These are phyloP conservation scores for Megaceryle alcyon DNA, from an alignment of 2,797 vertebrate species.

Conservation along the genomic window DNA sequence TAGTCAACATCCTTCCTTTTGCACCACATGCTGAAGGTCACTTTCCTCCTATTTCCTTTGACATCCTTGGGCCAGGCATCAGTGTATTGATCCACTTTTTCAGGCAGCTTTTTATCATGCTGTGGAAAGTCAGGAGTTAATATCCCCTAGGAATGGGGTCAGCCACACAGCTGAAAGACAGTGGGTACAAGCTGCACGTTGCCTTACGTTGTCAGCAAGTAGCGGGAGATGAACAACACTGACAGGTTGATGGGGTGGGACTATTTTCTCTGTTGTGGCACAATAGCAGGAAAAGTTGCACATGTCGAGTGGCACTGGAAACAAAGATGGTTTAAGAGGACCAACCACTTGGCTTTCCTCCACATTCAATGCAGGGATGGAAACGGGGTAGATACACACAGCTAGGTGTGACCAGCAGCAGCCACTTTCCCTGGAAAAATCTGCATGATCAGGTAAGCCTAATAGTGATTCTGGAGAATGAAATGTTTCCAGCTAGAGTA, in stretches of 20 bases:
- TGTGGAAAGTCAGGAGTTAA: neutral
- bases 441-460: neutral
- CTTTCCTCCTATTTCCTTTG: neutral
- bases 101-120: neutral
- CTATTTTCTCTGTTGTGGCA: neutral
- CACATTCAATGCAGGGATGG: neutral
- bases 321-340: neutral
- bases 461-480: neutral
- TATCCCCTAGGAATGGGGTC: neutral
- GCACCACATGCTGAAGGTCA: neutral
- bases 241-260: neutral
- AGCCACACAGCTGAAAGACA: neutral
- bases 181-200: rapidly evolving
- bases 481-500: neutral
- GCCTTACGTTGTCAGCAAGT: neutral
- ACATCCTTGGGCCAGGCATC: neutral
- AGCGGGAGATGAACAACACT: neutral
- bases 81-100: neutral
- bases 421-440: neutral
- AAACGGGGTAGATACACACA: neutral
- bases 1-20: neutral
- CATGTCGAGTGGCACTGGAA: neutral
- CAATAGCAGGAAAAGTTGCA: neutral
- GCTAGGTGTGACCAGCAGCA: neutral
- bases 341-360: neutral